Evolutionary conservation across 2,797 vertebrate genomes (phyloP), one percentile per base, ranked within the genome.

Genomic region (Otolemur crassicaudatus): DNA sequence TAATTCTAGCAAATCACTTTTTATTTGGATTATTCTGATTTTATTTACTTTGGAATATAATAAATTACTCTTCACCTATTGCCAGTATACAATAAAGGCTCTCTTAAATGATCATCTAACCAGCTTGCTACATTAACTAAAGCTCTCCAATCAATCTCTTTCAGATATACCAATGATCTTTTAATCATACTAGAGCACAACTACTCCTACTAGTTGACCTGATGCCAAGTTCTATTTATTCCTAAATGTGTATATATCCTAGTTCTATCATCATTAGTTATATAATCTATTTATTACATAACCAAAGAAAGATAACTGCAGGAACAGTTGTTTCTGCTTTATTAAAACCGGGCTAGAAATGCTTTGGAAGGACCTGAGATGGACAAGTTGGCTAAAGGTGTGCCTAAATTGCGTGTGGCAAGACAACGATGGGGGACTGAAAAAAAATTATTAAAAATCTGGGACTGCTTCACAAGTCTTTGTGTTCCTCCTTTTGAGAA

Each of bases 41-140:
- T 91, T 97, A 94, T 91, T 90, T 96, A 90, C 87, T 84, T 65
- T 91, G 53, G 72, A 91, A 87, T 56, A 65, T 20, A 97, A 91
- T 25, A 29, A 40, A 67, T 65, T 92, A 13, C 34, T 94, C 61
- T 89, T 94, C 73, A 58, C 76, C 88, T 89, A 86, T 19, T 87
- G 25, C 63, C 83, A 67, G n/a, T 58, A 65, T 87, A 69, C 29
- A 89, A 31, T 61, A 91, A 83, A 90, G 76, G 8, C 37, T 90
- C 40, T 95, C 76, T 88, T 87, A 84, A 84, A 85, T 92, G 46
- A 90, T 2, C 19, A 95, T 31, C 88, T 76, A 88, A 90, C 40
- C 31, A 77, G 81, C 34, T 94, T 93, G 53, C 61, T 70, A 61
- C 79, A 76, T 89, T 70, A 91, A 92, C 49, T 22, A 86, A 25